Evolutionary conservation across 2,113 vertebrate species (phyloP), one percentile per base, ranked within the genome.

Genomic region (Hyaena hyaena): DNA sequence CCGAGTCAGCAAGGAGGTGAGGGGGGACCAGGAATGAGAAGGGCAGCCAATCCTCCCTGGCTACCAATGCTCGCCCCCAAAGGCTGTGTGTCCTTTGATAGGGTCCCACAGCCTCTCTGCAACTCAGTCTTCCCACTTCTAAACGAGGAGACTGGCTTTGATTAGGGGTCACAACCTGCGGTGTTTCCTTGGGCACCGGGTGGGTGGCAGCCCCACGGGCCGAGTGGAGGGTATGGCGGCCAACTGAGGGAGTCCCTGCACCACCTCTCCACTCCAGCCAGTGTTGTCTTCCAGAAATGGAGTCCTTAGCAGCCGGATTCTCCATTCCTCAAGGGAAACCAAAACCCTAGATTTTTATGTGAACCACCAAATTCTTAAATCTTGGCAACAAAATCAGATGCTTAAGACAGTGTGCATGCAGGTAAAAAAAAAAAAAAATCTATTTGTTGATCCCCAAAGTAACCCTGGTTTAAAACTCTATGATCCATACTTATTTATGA

Each of bases 291-390:
- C 45, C 61, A 83, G 68, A 97, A 53, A 11, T 0, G 4, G 31
- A 90, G 58, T 14, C 10, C 16, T 73, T 39, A 61, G 79, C 0
- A 21, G 28, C 35, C 39, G 83, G 73, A 71, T 1, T 33, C 11
- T 31, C 66, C 21, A 58, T 53, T 87, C 80, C 61, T 88, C 74
- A 63, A 85, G 73, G 81, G 83, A 92, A 81, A 58, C 80, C 4
- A 10, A 68, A 90, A 90, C 26, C 11, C 68, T n/a, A 21, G 24
- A 63, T 58, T 82, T 96, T 93, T 85, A 95, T 65, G 55, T n/a
- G 26, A 55, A 71, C 45, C 28, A 92, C 73, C 79, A 90, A 65
- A 91, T 80, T 95, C 74, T 95, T 93, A 96, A 95, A 95, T 58
- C 86, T 92, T 93, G 90, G 80, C 90, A 80, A 76, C 33, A 84